Evolutionary conservation across 2,888 invertebrate genomes (phyloP).

Genomic region (Prenolepis imparis): DNA sequence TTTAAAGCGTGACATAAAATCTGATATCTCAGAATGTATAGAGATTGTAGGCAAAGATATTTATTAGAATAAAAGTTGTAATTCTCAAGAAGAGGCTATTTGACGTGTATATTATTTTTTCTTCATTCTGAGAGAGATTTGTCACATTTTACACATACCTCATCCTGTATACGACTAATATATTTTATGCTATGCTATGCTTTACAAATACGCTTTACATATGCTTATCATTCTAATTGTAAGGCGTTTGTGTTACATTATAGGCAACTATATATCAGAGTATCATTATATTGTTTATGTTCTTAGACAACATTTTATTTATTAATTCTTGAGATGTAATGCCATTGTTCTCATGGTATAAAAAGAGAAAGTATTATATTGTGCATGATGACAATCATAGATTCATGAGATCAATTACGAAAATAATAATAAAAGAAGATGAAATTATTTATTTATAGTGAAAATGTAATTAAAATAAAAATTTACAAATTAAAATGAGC

Average conservation of each 20-base stretch:
- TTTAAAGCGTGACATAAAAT: neutral
- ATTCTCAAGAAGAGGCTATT: neutral
- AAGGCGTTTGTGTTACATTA: constrained; percentile 72
- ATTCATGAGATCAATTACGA: neutral
- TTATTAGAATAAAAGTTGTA: neutral
- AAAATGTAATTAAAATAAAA: constrained; percentile 14
- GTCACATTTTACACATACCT: neutral
- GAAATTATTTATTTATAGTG: neutral
- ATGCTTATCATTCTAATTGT: constrained; percentile 71
- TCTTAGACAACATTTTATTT: constrained; percentile 4
- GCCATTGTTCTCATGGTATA: neutral
- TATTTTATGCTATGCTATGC: constrained; percentile 52
- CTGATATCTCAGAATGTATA: neutral
- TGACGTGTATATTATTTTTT: neutral
- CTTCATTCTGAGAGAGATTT: constrained; percentile 1
- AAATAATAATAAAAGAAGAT: neutral
- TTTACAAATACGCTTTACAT: constrained; percentile 64
- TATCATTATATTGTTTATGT: constrained; percentile 31
- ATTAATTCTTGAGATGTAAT: neutral
- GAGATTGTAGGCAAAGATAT: neutral
- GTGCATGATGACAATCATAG: neutral
- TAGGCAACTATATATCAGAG: constrained; percentile 53
- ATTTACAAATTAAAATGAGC: neutral
- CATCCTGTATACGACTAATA: constrained; percentile 5
- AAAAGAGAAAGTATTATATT: neutral